Conservation (phyloP, 2,113 vertebrate genomes). For the Microtus richardsoni region DNA sequence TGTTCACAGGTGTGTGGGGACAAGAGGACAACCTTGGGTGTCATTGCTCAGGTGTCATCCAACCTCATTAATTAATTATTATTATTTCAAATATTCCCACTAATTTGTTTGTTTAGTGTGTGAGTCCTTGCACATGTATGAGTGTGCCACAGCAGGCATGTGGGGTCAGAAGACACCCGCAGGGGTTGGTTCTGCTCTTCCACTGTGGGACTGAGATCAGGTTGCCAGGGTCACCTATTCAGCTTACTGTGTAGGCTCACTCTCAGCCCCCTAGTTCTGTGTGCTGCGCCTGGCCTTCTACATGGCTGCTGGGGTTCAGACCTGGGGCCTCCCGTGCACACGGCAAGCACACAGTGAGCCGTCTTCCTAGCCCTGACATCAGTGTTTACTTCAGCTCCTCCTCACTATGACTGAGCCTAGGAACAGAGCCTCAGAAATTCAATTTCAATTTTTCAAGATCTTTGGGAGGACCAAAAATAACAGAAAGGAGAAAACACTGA, state of each 20-base stretch:
- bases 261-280: background rate
- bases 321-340: background rate
- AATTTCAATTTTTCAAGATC: background rate
- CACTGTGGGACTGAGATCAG: background rate
- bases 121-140: background rate
- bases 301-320: too few species aligned
- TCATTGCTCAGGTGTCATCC: background rate
- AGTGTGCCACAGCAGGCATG: background rate
- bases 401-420: background rate
- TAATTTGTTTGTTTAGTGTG: background rate
- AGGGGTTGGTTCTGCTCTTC: background rate
- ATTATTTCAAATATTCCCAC: background rate
- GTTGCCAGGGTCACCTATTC: background rate
- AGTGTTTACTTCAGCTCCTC: constrained; percentile 62
- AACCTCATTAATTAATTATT: background rate
- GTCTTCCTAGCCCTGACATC: background rate
- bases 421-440: background rate
- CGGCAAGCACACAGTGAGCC: background rate
- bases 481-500: accelerated
- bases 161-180: too few species aligned
- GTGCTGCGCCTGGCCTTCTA: background rate
- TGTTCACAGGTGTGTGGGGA: background rate
- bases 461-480: background rate
- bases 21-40: background rate
- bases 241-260: background rate